A percentile compares a stretch with the other conserved stretches of the same genome.
Conservation (phyloP, 2,113 vertebrate species). For the Pelobates fuscus region DNA sequence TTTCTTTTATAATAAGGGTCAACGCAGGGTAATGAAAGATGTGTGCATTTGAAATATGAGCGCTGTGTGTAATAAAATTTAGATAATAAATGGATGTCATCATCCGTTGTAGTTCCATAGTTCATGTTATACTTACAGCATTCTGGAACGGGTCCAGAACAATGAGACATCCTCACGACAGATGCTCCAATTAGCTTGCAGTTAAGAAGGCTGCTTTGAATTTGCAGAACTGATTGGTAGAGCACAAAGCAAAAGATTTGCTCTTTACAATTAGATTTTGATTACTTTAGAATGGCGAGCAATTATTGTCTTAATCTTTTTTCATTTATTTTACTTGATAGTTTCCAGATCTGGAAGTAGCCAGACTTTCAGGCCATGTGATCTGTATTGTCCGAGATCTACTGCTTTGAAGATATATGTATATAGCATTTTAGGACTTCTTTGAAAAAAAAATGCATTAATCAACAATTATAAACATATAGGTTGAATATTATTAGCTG, state of each 20-base stretch:
- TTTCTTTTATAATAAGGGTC: conserved; percentile 4
- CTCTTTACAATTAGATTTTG: neutral
- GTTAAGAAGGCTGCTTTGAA: neutral
- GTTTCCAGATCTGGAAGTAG: neutral
- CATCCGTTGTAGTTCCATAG: no score
- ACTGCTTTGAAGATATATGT: no score
- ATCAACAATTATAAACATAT: no score
- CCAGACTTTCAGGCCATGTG: no score
- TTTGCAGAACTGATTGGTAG: neutral
- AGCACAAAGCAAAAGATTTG: neutral
- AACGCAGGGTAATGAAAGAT: neutral
- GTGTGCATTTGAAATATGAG: neutral
- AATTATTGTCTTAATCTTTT: neutral
- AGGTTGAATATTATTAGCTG: no score
- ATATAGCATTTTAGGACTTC: no score
- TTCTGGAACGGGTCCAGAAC: neutral
- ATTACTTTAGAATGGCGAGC: neutral
- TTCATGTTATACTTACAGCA: no score
- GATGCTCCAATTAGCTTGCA: neutral
- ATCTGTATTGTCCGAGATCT: no score
- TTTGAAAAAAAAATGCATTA: no score
- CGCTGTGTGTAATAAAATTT: neutral
- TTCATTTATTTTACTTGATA: neutral
- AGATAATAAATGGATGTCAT: neutral
- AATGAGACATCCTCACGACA: neutral